These are phyloP conservation scores for Sebastes melanostomus DNA, from an alignment of 2,797 vertebrate species.

Conservation along the genomic window DNA sequence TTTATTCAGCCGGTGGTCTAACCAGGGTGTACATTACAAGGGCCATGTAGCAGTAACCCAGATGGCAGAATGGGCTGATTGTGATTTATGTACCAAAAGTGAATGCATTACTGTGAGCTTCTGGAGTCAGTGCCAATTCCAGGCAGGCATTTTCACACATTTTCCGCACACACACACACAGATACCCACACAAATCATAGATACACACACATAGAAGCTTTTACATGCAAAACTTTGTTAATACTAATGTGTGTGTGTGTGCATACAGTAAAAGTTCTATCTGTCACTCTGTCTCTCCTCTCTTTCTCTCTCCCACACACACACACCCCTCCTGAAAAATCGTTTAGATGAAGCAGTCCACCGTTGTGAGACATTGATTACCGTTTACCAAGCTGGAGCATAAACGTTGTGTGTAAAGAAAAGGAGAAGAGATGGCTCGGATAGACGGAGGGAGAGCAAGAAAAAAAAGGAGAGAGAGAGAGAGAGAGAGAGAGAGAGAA, in stretches of 20 bases:
- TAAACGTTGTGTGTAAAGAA: slow-evolving; percentile 71
- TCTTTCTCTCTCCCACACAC: neutral
- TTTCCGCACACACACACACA: slow-evolving; percentile 16
- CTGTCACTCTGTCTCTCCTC: neutral
- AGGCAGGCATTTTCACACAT: slow-evolving; percentile 52
- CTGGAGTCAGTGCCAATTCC: slow-evolving; percentile 68
- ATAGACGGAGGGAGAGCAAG: slow-evolving; percentile 16
- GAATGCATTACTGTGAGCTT: slow-evolving; percentile 68
- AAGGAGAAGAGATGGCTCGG: slow-evolving; percentile 53
- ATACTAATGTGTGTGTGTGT: neutral
- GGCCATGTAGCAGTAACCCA: slow-evolving; percentile 78
- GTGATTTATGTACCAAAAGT: slow-evolving; percentile 81
- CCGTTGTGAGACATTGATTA: slow-evolving; percentile 82
- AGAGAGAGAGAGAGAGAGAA: neutral
- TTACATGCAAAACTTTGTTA: slow-evolving; percentile 1
- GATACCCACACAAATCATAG: neutral
- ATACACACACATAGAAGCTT: slow-evolving; percentile 21
- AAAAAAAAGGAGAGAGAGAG: neutral
- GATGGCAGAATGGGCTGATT: slow-evolving; percentile 77
- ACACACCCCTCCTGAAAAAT: slow-evolving; percentile 59
- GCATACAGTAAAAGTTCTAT: neutral
- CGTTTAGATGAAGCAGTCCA: slow-evolving; percentile 70
- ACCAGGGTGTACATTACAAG: slow-evolving; percentile 74
- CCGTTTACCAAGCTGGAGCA: slow-evolving; percentile 78
- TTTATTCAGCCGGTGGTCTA: slow-evolving; percentile 69